Evolutionary conservation across 2,797 vertebrate species (phyloP), one percentile per base, ranked within the genome.

Genomic region (Simalia tracyae): DNA sequence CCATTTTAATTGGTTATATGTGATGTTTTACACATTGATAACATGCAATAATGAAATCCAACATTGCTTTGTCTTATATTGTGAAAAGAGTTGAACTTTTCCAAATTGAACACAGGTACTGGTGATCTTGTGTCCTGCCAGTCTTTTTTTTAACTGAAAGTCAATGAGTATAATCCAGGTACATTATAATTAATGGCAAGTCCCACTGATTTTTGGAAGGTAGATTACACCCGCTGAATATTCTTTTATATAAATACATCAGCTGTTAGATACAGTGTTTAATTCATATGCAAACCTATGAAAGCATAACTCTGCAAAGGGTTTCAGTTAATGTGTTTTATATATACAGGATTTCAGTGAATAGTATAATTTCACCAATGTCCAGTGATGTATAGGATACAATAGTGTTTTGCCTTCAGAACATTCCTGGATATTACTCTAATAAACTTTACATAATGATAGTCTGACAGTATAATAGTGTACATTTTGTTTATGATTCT

Each of bases 401-500:
- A 95, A 96, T 96, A 95, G 96, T 96, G 93, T 89, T 96, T 96
- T 97, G 95, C 96, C 96, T 95, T 95, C 96, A 96, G 97, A 97
- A 97, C 97, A 96, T 96, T 97, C 97, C 96, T 95, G 0, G 89
- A 95, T 96, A 96, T 54, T 96, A 96, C 92, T 91, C 97, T 98
- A 97, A 97, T 98, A 97, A 97, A 96, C 97, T 96, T 97, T 96
- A 96, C 97, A 97, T 97, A 98, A 98, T 97, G 96, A 96, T 95
- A 96, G 95, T 87, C 95, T 97, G 97, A 97, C 97, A 97, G 97
- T 96, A 97, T 89, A 96, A 97, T 95, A 97, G 97, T 97, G 97
- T 98, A 98, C 97, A 98, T 98, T 98, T 97, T 98, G 97, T 98
- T 98, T 98, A 98, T 95, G 97, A 97, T 97, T 98, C 97, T 96